Evolutionary conservation across 2,797 vertebrate genomes (phyloP).

Genomic region (Sphaeramia orbicularis): DNA sequence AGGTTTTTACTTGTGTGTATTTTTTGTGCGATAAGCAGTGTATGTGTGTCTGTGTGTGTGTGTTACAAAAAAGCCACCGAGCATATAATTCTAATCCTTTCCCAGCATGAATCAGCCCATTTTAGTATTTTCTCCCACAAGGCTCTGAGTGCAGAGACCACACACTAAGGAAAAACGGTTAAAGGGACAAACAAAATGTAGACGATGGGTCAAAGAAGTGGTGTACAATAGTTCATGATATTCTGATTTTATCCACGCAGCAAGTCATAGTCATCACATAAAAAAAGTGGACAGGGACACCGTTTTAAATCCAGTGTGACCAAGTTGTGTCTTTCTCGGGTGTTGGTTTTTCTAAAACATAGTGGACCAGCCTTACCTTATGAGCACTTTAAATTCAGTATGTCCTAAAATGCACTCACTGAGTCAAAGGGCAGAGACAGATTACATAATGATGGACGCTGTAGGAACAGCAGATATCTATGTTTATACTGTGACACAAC

Average conservation of each 20-base stretch:
- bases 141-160: slow-evolving; percentile 44
- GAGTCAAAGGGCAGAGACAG: slow-evolving; percentile 13
- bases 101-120: slow-evolving; percentile 48
- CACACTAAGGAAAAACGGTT: slow-evolving; percentile 40
- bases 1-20: not conserved
- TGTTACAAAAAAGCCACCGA: slow-evolving; percentile 30
- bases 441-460: slow-evolving; percentile 13
- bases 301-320: too few species aligned
- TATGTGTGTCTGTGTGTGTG: slow-evolving; percentile 5
- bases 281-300: too few species aligned
- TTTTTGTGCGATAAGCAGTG: slow-evolving; percentile 8
- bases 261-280: not conserved
- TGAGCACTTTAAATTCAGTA: slow-evolving; percentile 10
- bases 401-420: not conserved
- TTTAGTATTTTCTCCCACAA: slow-evolving; percentile 43
- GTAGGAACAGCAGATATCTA: slow-evolving; percentile 4
- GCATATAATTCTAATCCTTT: slow-evolving; percentile 68
- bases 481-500: slow-evolving; percentile 27
- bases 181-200: slow-evolving; percentile 14
- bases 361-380: too few species aligned
- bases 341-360: too few species aligned
- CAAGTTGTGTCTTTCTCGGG: too few species aligned
- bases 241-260: not conserved
- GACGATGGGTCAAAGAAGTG: not conserved
- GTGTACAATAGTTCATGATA: too few species aligned